Evolutionary conservation across 2,888 invertebrate genomes (phyloP).

Genomic region (Allolobophora icterica): DNA sequence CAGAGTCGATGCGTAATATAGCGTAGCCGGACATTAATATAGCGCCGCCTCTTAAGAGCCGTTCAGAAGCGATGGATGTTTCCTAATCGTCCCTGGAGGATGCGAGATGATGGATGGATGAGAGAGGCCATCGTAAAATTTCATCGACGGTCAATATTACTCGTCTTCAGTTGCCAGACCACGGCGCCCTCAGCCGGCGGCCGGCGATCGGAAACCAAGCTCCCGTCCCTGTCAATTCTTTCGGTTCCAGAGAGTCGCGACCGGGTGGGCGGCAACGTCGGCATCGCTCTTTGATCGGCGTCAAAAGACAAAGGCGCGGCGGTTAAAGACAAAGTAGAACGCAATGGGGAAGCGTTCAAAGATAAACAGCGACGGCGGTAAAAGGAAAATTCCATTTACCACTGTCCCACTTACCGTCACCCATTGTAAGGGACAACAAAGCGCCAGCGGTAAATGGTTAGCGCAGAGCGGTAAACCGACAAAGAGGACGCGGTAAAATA

Average conservation of each 20-base stretch:
- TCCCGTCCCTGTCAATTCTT: background rate
- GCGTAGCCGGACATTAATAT: background rate
- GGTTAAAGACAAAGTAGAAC: background rate
- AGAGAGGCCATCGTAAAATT: slow-evolving; percentile 25
- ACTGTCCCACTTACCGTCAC: background rate
- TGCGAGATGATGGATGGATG: background rate
- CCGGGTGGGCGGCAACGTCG: background rate
- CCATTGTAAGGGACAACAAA: background rate
- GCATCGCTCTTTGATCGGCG: background rate
- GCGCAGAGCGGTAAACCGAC: background rate
- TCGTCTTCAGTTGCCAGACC: background rate
- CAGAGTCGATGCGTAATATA: background rate
- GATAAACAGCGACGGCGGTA: background rate
- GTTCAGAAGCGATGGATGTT: background rate
- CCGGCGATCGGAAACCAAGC: background rate
- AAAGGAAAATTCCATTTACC: slow-evolving; percentile 8
- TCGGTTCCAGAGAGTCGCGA: slow-evolving; percentile 17
- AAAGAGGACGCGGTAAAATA: background rate
- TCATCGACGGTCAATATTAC: slow-evolving; percentile 23
- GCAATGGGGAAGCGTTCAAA: background rate
- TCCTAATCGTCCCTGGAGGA: background rate
- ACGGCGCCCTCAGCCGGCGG: background rate
- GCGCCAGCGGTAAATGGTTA: background rate
- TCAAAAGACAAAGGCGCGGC: background rate
- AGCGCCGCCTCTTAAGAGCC: background rate